A percentile compares a stretch with the other conserved stretches of the same genome.
Evolutionary conservation across 2,888 invertebrate genomes (phyloP).

Genomic region (Spisula subtruncata): DNA sequence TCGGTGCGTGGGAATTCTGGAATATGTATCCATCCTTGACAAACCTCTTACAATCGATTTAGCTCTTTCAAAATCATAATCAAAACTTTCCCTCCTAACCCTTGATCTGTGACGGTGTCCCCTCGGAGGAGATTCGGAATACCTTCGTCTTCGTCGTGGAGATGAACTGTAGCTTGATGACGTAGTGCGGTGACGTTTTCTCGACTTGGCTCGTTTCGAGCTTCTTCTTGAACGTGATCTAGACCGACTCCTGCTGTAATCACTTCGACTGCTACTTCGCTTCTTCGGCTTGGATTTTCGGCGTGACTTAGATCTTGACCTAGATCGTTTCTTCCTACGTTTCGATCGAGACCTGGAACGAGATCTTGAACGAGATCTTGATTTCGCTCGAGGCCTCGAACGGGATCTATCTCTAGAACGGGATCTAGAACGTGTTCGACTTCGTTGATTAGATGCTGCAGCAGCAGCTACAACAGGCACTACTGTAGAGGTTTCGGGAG

Average conservation of each 20-base stretch:
- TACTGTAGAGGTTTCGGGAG: slow-evolving; percentile 36
- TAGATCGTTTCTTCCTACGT: slow-evolving; percentile 42
- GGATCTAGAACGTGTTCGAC: slow-evolving; percentile 35
- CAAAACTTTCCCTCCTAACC: slow-evolving; percentile 64
- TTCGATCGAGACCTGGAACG: slow-evolving; percentile 22
- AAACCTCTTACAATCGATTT: slow-evolving; percentile 65
- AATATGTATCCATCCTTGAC: slow-evolving; percentile 64
- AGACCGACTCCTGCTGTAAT: slow-evolving; percentile 37
- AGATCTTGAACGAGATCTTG: slow-evolving; percentile 52
- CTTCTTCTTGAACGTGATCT: slow-evolving; percentile 48
- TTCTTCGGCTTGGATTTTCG: slow-evolving; percentile 30
- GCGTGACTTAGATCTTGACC: slow-evolving; percentile 47
- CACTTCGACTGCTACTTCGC: slow-evolving; percentile 13
- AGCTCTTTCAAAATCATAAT: slow-evolving; percentile 68
- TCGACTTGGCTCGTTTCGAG: slow-evolving; percentile 48
- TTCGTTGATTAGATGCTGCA: slow-evolving; percentile 38
- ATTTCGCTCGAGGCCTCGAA: slow-evolving; percentile 42
- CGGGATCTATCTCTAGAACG: slow-evolving; percentile 39
- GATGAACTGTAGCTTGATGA: slow-evolving; percentile 57
- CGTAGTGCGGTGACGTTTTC: slow-evolving; percentile 54
- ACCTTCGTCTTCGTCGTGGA: slow-evolving; percentile 51
- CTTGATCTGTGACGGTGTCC: slow-evolving; percentile 44
- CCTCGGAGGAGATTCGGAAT: slow-evolving; percentile 51
- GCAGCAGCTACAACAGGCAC: slow-evolving; percentile 62
- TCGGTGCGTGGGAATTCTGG: slow-evolving; percentile 39